Evolutionary conservation across 2,797 vertebrate genomes (phyloP).

Genomic region (Crocidura indochinensis): DNA sequence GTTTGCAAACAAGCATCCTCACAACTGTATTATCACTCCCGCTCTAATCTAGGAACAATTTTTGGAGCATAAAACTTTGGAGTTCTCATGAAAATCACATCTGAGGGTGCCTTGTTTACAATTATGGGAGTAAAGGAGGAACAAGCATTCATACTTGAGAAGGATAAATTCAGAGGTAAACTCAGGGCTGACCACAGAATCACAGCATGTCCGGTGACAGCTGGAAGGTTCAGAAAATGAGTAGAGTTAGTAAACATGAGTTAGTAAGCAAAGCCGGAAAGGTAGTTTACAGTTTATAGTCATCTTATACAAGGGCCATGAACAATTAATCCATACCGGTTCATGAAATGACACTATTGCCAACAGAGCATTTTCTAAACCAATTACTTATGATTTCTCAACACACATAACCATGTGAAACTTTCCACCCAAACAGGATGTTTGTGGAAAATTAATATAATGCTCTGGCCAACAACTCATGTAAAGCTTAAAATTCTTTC

Average conservation of each 20-base stretch:
- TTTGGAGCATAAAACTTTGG: background rate
- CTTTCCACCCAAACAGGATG: conserved; percentile 58
- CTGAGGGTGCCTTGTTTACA: background rate
- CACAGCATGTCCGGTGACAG: background rate
- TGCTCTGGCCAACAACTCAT: conserved; percentile 36
- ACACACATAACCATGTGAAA: conserved; percentile 54
- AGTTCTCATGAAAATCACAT: background rate
- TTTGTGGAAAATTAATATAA: conserved; percentile 62
- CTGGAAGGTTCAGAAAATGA: too few relatives aligned
- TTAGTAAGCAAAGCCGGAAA: background rate
- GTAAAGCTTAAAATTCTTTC: conserved; percentile 65
- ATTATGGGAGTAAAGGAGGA: background rate
- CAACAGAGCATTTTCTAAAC: conserved; percentile 53
- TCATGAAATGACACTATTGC: conserved; percentile 24
- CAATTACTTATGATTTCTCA: conserved; percentile 66
- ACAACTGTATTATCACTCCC: too few relatives aligned
- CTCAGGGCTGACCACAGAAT: background rate
- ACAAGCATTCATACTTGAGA: background rate
- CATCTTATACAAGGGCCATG: background rate
- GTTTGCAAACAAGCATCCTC: too few relatives aligned
- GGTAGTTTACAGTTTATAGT: background rate
- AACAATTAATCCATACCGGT: background rate
- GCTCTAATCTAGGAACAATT: too few relatives aligned
- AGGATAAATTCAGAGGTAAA: background rate
- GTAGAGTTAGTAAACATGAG: too few relatives aligned